Conservation (phyloP, 2,888 invertebrate species). For the Trachelus troglodyta region DNA sequence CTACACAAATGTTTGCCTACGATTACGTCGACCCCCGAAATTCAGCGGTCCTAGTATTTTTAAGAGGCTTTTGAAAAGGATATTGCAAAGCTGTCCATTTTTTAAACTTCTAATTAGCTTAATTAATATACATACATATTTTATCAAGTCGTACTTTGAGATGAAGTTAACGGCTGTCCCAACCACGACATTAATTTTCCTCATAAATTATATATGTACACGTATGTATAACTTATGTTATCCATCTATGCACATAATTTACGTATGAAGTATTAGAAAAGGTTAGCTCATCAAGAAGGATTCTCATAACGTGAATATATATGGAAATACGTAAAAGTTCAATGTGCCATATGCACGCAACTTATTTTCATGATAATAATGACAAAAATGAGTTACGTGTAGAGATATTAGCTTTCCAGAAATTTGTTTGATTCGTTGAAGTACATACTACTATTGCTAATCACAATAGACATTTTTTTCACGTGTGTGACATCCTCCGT, state of each 20-base stretch:
- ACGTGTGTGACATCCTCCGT: not conserved
- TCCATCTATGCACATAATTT: constrained; percentile 5
- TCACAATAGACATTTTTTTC: not conserved
- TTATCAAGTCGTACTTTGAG: not conserved
- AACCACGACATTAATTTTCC: not conserved
- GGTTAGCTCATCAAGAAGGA: constrained; percentile 1
- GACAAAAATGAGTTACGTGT: not conserved
- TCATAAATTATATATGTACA: not conserved
- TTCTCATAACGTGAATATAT: not conserved
- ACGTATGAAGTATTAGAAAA: constrained; percentile 12
- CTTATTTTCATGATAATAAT: not conserved
- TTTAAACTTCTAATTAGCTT: not conserved
- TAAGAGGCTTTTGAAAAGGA: constrained; percentile 4
- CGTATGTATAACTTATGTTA: not conserved
- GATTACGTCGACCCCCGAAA: not conserved
- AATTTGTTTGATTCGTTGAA: not conserved
- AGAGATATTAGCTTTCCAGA: not conserved
- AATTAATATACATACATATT: not conserved
- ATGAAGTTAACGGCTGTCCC: not conserved
- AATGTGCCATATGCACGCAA: not conserved
- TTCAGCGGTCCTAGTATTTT: not conserved
- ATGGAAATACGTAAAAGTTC: not conserved
- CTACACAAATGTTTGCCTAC: constrained; percentile 2
- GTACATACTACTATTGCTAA: not conserved
- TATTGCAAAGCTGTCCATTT: not conserved